Conservation (phyloP, 23 tunicate species). For the Trididemnum clinides region DNA sequence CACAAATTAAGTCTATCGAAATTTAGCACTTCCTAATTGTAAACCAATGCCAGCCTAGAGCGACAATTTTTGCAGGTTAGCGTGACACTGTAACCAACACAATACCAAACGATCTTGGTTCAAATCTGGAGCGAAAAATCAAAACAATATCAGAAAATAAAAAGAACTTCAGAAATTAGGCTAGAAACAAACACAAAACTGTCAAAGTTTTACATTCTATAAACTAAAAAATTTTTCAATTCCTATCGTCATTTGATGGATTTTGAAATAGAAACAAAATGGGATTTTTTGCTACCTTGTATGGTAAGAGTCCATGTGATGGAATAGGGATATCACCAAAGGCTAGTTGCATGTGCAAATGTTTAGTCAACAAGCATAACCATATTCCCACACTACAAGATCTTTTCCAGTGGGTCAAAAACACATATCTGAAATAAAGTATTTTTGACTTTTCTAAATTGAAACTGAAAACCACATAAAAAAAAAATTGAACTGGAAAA, state of each 20-base stretch:
- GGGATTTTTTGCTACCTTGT: neutral
- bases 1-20: too few relatives aligned
- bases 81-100: too few relatives aligned
- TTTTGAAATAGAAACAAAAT: neutral
- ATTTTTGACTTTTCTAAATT: neutral
- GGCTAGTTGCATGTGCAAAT: neutral
- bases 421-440: neutral
- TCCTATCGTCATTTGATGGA: neutral
- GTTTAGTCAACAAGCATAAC: neutral
- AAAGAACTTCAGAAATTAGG: too few relatives aligned
- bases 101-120: too few relatives aligned
- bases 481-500: neutral
- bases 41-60: too few relatives aligned
- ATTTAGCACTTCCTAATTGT: too few relatives aligned
- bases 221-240: neutral
- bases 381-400: neutral
- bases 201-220: too few relatives aligned
- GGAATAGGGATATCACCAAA: neutral
- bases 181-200: too few relatives aligned
- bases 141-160: too few relatives aligned
- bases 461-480: neutral
- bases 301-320: neutral
- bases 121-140: too few relatives aligned
- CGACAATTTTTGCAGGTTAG: too few relatives aligned
- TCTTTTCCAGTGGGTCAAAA: neutral